Evolutionary conservation across 2,797 vertebrate species (phyloP).

Genomic region (Diplodus puntazzo): DNA sequence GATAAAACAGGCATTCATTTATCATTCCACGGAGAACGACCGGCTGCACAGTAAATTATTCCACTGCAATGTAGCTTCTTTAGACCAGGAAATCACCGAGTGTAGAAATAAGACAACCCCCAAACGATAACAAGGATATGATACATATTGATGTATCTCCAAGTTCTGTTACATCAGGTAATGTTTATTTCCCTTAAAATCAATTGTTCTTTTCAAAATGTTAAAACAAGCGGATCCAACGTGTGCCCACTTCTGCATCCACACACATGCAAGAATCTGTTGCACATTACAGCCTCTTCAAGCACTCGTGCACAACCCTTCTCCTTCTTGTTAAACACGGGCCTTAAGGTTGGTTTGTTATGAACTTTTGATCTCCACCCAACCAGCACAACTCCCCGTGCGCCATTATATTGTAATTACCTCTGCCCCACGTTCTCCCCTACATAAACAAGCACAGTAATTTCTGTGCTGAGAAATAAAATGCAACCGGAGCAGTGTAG

Average conservation of each 20-base stretch:
- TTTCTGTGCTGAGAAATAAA: conserved; percentile 75
- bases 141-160: neutral
- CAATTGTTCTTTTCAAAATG: conserved; percentile 5
- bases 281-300: conserved; percentile 24
- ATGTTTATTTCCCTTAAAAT: conserved; percentile 6
- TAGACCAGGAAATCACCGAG: neutral
- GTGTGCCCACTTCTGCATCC: neutral
- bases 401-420: conserved; percentile 79
- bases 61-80: neutral
- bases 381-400: conserved; percentile 55
- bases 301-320: neutral
- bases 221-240: conserved; percentile 16
- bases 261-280: conserved; percentile 6
- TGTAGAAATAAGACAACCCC: neutral
- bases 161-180: neutral
- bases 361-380: conserved; percentile 62
- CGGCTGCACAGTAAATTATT: neutral
- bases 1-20: conserved; percentile 4
- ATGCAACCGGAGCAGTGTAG: conserved; percentile 68
- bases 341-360: conserved; percentile 52
- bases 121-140: neutral
- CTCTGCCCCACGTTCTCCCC: conserved; percentile 59
- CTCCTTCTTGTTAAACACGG: conserved; percentile 50
- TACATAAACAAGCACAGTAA: conserved; percentile 77
- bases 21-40: conserved; percentile 6